Evolutionary conservation across 2,888 invertebrate genomes (phyloP), one percentile per base, ranked within the genome.

Genomic region (Smittia sp.): DNA sequence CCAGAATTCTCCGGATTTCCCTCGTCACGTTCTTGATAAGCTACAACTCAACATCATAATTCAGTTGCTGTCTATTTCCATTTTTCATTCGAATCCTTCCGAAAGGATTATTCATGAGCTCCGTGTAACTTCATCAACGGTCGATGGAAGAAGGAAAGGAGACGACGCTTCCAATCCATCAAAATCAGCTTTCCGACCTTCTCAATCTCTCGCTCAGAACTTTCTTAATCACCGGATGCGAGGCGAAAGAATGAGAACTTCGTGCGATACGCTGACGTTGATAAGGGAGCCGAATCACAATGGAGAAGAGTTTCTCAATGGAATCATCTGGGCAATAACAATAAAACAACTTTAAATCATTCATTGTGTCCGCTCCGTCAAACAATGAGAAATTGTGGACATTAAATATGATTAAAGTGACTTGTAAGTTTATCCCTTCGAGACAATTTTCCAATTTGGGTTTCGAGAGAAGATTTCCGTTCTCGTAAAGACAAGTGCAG

Each of bases 391-490:
- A 18, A 58, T 46, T 58, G 22, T 58, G 3, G 13, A 58, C 58
- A 58, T 58, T 58, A 58, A 22, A 58, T 20, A 22, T 58, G 58
- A 58, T 58, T 58, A 46, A 58, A 58, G 20, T 52, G 52, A 52
- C 15, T 52, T 6, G 4, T n/a, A 15, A 52, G 52, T 15, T n/a
- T 9, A n/a, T n/a, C n/a, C n/a, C 38, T 38, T 38, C 6, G 7
- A 38, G 11, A 11, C 58, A 58, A 58, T 58, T 58, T 58, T 58
- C n/a, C 58, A 58, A 58, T 58, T 58, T 18, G 58, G 46, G n/a
- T 9, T 18, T 58, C 22, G 58, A 58, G 22, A 58, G 15, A 20
- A 58, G 58, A 58, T 58, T 58, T 58, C 58, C 58, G 58, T 22
- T 22, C 58, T 18, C 13, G 18, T 52, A 58, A 58, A 7, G 58